Conservation (phyloP, 1,140 invertebrate genomes). For the Globodera ellingtonae region DNA sequence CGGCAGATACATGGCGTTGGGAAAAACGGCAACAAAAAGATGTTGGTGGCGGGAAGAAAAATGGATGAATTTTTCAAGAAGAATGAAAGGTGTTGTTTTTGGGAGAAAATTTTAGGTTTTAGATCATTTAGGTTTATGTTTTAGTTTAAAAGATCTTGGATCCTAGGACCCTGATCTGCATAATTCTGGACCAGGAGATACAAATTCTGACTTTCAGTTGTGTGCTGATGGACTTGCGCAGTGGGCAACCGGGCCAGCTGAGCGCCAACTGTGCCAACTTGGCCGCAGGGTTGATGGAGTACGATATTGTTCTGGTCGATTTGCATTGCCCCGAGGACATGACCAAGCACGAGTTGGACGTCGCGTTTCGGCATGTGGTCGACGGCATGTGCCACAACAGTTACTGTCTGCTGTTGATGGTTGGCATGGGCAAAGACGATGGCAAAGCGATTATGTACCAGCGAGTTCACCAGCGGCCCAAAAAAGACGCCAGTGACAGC, state of each 20-base stretch:
- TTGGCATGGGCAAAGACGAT: not conserved
- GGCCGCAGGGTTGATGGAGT: not conserved
- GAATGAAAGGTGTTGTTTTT: slow-evolving; percentile 7
- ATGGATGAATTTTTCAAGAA: slow-evolving; percentile 22
- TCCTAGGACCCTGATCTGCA: not conserved
- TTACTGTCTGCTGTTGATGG: not conserved
- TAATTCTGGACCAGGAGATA: too few species aligned
- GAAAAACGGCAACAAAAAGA: slow-evolving; percentile 18
- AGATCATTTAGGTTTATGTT: not conserved
- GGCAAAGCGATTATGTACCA: slow-evolving; percentile 16
- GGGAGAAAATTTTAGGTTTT: not conserved
- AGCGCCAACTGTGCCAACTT: not conserved
- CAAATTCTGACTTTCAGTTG: not conserved
- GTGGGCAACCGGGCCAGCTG: not conserved
- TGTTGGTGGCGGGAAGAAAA: slow-evolving; percentile 27
- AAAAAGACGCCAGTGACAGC: too few species aligned
- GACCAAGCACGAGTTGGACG: slow-evolving; percentile 7
- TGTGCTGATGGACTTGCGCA: not conserved
- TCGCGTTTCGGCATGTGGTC: slow-evolving; percentile 1
- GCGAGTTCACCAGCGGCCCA: not conserved
- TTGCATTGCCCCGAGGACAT: slow-evolving; percentile 6
- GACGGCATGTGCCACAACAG: slow-evolving; percentile 22
- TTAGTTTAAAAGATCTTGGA: not conserved
- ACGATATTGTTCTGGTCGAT: not conserved
- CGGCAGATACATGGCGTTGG: slow-evolving; percentile 2